Conservation (phyloP, 2,797 vertebrate genomes). For the Cryptoblepharus egeriae region DNA sequence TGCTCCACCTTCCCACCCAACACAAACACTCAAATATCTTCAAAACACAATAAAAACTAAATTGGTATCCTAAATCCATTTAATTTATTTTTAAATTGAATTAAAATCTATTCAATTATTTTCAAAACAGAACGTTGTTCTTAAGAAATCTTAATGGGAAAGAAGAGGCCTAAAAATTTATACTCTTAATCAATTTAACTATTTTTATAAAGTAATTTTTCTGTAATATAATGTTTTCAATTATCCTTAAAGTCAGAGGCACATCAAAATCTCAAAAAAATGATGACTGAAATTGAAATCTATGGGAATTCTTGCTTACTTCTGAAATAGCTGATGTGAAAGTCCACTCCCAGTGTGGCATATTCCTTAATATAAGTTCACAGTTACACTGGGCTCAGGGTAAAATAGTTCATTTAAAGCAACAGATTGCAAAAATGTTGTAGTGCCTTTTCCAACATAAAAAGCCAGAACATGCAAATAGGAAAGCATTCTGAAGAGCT, state of each 20-base stretch:
- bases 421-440: conserved; percentile 32
- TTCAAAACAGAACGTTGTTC: not conserved
- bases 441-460: conserved; percentile 64
- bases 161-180: not conserved
- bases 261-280: not conserved
- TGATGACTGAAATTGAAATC: not conserved
- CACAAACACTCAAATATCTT: conserved; percentile 11
- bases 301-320: not conserved
- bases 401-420: conserved; percentile 28
- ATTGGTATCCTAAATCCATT: not conserved
- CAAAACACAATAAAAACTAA: not conserved
- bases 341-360: not conserved
- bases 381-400: conserved; percentile 22
- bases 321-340: not conserved
- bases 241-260: not conserved
- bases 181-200: not conserved
- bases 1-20: not conserved
- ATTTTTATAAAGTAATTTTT: not conserved
- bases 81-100: not conserved
- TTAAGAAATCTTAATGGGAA: not conserved
- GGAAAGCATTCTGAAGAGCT: conserved; percentile 60
- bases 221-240: not conserved
- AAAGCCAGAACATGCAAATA: conserved; percentile 64
- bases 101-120: no score
- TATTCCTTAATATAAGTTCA: conserved; percentile 12